Conservation (phyloP, 2,888 invertebrate genomes). For the Steinernema carpocapsae region DNA sequence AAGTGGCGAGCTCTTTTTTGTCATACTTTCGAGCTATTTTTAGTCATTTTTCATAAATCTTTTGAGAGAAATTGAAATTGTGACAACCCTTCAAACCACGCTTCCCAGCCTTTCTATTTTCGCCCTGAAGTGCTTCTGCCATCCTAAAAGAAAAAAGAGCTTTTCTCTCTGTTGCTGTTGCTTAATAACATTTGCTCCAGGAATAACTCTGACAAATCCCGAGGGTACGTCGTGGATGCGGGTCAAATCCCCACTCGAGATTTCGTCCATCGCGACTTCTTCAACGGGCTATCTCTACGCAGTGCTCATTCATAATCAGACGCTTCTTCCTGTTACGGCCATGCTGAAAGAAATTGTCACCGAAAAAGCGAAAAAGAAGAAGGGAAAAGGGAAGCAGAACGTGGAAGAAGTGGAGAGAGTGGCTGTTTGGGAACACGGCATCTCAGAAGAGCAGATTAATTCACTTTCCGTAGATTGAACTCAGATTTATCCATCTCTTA, state of each 20-base stretch:
- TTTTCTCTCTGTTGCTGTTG: background rate
- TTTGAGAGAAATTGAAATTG: too few relatives aligned
- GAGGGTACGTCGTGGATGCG: conserved; percentile 30
- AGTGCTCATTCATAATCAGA: conserved; percentile 22
- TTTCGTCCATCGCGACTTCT: conserved; percentile 4
- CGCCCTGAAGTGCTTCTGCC: too few relatives aligned
- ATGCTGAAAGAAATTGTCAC: background rate
- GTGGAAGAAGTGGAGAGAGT: background rate
- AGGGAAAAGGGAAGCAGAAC: conserved; percentile 20
- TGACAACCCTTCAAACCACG: too few relatives aligned
- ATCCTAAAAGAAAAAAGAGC: background rate
- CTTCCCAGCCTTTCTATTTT: background rate
- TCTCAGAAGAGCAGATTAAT: conserved; percentile 8
- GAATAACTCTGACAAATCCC: conserved; percentile 12
- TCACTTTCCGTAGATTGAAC: conserved; percentile 20
- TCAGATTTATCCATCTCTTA: background rate
- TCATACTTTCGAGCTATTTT: too few relatives aligned
- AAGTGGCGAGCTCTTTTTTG: too few relatives aligned
- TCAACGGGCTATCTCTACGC: conserved; percentile 27
- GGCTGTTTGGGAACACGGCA: conserved; percentile 25
- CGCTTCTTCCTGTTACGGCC: conserved; percentile 6
- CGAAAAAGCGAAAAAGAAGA: conserved; percentile 14
- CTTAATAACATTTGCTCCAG: background rate
- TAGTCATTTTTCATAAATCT: too few relatives aligned
- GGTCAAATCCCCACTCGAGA: conserved; percentile 21